A percentile compares a stretch with the other conserved stretches of the same genome.
Conservation (phyloP, 2,113 vertebrate genomes). For the Alligator mississippiensis region DNA sequence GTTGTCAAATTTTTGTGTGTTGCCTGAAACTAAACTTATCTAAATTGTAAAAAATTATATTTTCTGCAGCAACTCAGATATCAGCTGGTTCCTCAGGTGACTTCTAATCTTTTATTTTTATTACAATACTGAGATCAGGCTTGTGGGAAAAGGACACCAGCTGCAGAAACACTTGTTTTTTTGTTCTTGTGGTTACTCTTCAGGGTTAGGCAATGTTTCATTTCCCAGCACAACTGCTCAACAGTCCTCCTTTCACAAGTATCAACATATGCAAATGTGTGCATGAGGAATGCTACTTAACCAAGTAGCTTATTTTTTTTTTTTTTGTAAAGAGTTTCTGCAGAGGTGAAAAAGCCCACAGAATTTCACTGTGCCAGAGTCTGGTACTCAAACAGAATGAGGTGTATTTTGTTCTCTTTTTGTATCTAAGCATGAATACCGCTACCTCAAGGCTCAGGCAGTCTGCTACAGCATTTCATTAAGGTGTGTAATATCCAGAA, state of each 20-base stretch:
- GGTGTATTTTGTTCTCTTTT: background rate
- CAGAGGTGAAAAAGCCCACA: background rate
- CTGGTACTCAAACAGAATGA: background rate
- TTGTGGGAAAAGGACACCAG: slow-evolving; percentile 26
- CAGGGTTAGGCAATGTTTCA: slow-evolving; percentile 81
- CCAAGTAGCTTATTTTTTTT: background rate
- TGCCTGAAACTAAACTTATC: background rate
- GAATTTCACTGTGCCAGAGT: background rate
- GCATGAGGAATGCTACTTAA: slow-evolving; percentile 41
- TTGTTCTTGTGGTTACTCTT: slow-evolving; percentile 80
- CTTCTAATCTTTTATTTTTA: background rate
- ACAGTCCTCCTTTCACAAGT: slow-evolving; percentile 41
- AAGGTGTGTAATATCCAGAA: background rate
- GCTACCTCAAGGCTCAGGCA: background rate
- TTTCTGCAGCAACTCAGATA: background rate
- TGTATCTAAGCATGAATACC: background rate
- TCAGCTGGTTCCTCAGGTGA: background rate
- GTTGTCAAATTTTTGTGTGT: background rate
- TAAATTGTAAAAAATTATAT: too few species aligned
- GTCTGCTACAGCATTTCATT: background rate
- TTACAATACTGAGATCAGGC: background rate
- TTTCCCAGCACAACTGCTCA: slow-evolving; percentile 76
- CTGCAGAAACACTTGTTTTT: slow-evolving; percentile 59
- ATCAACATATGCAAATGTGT: slow-evolving; percentile 34
- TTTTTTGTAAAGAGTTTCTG: background rate